Conservation (phyloP, 2,888 invertebrate genomes). For the Amblyjoppa fuscipennis region DNA sequence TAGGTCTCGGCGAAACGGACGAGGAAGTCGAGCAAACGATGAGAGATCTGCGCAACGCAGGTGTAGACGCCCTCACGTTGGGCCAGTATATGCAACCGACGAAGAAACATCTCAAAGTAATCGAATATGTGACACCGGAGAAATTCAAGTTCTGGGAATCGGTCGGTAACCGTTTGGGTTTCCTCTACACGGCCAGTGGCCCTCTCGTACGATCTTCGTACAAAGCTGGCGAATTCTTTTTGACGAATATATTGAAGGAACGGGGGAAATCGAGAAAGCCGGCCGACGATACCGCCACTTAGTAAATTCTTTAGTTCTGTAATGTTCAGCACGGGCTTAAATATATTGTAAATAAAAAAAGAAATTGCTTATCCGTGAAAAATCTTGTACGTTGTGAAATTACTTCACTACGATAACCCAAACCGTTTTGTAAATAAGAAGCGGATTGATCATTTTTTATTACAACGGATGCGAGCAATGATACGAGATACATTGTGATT, state of each 20-base stretch:
- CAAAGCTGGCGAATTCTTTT: constrained; percentile 98
- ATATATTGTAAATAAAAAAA: constrained; percentile 43
- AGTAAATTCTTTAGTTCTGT: constrained; percentile 49
- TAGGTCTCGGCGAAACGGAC: constrained; percentile 97
- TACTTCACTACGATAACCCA: neutral
- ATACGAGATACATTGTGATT: constrained; percentile 71
- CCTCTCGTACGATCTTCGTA: constrained; percentile 98
- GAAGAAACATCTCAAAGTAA: constrained; percentile 96
- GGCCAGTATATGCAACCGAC: constrained; percentile 99
- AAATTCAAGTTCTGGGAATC: constrained; percentile 96
- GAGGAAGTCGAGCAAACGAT: constrained; percentile 94
- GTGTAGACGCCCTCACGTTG: constrained; percentile 98
- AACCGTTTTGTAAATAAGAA: constrained; percentile 52
- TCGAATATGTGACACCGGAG: constrained; percentile 98
- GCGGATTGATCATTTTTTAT: constrained; percentile 47
- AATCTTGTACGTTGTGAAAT: constrained; percentile 9
- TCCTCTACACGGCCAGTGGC: constrained; percentile 98
- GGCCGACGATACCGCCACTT: constrained; percentile 52
- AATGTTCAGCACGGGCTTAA: constrained; percentile 6
- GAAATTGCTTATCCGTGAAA: constrained; percentile 6
- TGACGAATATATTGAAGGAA: constrained; percentile 91
- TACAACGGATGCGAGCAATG: constrained; percentile 52
- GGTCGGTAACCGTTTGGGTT: constrained; percentile 94
- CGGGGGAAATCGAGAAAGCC: constrained; percentile 66
- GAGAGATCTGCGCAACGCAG: constrained; percentile 92